Percentiles rank a stretch among this genome's conserved stretches.
Evolutionary conservation across 2,113 vertebrate genomes (phyloP).

Genomic region (Ameiurus melas): DNA sequence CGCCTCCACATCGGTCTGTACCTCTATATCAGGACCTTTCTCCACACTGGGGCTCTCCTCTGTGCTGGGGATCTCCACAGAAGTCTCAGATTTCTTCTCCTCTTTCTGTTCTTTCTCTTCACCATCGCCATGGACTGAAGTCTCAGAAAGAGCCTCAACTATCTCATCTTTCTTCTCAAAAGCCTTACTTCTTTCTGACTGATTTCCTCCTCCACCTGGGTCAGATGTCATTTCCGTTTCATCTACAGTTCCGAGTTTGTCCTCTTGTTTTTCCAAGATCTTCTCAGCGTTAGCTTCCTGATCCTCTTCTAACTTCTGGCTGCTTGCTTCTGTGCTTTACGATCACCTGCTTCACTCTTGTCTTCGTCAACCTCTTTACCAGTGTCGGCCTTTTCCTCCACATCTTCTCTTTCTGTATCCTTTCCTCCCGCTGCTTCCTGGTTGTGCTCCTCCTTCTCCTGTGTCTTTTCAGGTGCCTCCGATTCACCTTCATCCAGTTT

Average conservation of each 20-base stretch:
- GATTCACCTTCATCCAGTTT: constrained; percentile 55
- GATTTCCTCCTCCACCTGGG: background rate
- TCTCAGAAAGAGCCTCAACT: constrained; percentile 53
- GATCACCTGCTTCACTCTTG: constrained; percentile 6
- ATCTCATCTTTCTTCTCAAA: background rate
- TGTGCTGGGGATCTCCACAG: constrained; percentile 26
- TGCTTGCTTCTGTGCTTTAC: background rate
- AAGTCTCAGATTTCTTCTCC: constrained; percentile 19
- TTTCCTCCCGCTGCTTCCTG: background rate
- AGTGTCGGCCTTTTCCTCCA: constrained; percentile 1
- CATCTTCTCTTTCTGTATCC: background rate
- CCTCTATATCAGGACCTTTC: background rate
- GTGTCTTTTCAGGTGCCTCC: background rate
- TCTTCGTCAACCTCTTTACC: background rate
- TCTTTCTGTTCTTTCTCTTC: constrained; percentile 8
- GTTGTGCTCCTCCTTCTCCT: constrained; percentile 2
- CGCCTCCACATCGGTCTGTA: background rate
- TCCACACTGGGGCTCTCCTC: constrained; percentile 3
- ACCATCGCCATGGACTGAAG: constrained; percentile 39
- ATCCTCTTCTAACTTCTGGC: background rate
- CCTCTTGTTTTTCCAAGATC: background rate
- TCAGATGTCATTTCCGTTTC: background rate
- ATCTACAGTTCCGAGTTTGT: background rate
- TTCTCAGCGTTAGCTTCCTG: constrained; percentile 25
- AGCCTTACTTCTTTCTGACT: background rate